Conservation (phyloP, 2,113 vertebrate species). For the Peucedramus taeniatus region DNA sequence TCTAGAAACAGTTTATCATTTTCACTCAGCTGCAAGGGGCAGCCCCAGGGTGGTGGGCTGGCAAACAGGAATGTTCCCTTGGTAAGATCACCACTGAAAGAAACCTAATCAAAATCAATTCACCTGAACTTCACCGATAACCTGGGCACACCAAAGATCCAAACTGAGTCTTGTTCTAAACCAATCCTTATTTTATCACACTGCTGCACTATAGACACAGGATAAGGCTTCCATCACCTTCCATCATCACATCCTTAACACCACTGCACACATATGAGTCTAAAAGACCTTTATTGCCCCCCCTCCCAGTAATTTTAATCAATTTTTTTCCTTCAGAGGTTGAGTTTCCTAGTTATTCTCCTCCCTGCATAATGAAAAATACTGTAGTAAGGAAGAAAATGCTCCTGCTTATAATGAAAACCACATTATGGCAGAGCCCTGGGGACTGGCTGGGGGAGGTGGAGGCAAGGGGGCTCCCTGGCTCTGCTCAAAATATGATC, state of each 20-base stretch:
- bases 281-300: not conserved
- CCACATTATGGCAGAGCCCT: constrained; percentile 43
- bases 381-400: constrained; percentile 20
- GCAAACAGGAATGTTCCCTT: not conserved
- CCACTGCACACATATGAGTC: not conserved
- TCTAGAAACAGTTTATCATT: not conserved
- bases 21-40: not conserved
- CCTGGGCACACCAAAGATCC: not conserved
- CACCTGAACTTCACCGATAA: not conserved
- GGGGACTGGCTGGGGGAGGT: constrained; percentile 30
- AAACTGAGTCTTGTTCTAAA: not conserved
- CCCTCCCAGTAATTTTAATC: not conserved
- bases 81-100: not conserved
- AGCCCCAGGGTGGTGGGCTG: not conserved
- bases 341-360: not conserved
- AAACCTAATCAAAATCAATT: not conserved
- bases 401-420: constrained; percentile 53
- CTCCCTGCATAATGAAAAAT: not conserved
- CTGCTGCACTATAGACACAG: not conserved
- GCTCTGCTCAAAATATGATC: constrained; percentile 52
- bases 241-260: not conserved
- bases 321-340: not conserved
- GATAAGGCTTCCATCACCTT: not conserved
- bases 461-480: constrained; percentile 45
- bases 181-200: not conserved